Evolutionary conservation across 1,140 invertebrate genomes (phyloP).

Genomic region (Amyelois transitella): DNA sequence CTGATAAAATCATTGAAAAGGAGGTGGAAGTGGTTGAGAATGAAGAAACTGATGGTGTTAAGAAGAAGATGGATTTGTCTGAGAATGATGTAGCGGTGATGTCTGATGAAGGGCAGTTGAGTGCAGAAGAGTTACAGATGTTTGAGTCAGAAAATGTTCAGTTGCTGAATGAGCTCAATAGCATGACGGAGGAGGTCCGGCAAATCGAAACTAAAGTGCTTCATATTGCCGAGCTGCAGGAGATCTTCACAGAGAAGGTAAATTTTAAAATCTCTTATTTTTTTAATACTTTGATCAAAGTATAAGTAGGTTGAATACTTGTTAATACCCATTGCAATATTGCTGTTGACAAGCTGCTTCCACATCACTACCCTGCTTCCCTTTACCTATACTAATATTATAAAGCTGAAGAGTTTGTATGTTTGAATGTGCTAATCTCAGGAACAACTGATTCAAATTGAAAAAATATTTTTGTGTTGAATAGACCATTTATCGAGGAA

Average conservation of each 20-base stretch:
- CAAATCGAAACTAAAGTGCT: slow-evolving; percentile 95
- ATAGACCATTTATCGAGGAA: too few species aligned
- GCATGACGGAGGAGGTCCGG: slow-evolving; percentile 84
- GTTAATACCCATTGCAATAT: too few species aligned
- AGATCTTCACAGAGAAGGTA: slow-evolving; percentile 98
- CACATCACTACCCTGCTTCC: too few species aligned
- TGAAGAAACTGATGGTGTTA: slow-evolving; percentile 40
- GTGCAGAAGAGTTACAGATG: slow-evolving; percentile 92
- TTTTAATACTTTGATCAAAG: background rate
- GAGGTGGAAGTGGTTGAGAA: slow-evolving; percentile 17
- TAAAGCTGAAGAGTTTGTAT: too few species aligned
- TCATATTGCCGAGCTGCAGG: slow-evolving; percentile 96
- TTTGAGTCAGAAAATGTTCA: slow-evolving; percentile 90
- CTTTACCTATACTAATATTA: too few species aligned
- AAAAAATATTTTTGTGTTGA: too few species aligned
- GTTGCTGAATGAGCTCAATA: slow-evolving; percentile 90
- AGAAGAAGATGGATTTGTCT: slow-evolving; percentile 50
- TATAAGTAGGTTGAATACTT: too few species aligned
- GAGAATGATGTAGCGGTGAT: slow-evolving; percentile 54
- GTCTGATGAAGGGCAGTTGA: slow-evolving; percentile 75
- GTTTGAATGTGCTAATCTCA: too few species aligned
- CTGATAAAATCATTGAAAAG: slow-evolving; percentile 30
- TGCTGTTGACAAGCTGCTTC: too few species aligned
- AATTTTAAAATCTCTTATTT: background rate
- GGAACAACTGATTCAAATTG: too few species aligned